phyloP scores from a whole-genome alignment of 2,797 vertebrate species.

The Pseudochromis fuscus region DNA sequence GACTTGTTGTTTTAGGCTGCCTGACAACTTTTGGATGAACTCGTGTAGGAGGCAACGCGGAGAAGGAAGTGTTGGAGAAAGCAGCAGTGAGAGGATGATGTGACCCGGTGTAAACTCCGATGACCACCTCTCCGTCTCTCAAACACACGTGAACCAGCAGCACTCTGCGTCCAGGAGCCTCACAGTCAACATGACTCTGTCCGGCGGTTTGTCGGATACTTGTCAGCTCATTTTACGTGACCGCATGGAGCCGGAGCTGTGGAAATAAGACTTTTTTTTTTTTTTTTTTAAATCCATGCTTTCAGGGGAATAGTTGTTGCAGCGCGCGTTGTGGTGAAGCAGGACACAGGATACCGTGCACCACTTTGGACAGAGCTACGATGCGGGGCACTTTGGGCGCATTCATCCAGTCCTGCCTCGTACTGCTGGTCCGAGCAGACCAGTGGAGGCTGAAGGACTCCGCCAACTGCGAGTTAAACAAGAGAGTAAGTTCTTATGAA shows the following conservation, averaged over 20 bases:
- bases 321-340: slow-evolving; percentile 32
- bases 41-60: neutral
- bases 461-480: slow-evolving; percentile 82
- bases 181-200: slow-evolving; percentile 67
- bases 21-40: slow-evolving; percentile 26
- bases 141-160: slow-evolving; percentile 58
- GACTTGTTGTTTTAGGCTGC: slow-evolving; percentile 40
- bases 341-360: slow-evolving; percentile 24
- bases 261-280: slow-evolving; percentile 48
- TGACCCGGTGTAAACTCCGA: slow-evolving; percentile 58
- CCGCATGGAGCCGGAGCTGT: slow-evolving; percentile 63
- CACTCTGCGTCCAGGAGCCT: slow-evolving; percentile 52
- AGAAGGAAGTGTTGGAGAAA: slow-evolving; percentile 11
- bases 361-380: slow-evolving; percentile 60
- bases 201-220: slow-evolving; percentile 69
- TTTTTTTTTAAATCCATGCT: too few relatives aligned
- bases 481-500: slow-evolving; percentile 82
- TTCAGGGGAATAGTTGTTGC: slow-evolving; percentile 28
- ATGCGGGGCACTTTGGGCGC: slow-evolving; percentile 84
- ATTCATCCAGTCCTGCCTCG: slow-evolving; percentile 82
- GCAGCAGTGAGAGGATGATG: slow-evolving; percentile 40
- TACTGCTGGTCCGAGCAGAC: slow-evolving; percentile 84
- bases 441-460: slow-evolving; percentile 80
- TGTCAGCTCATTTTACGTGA: slow-evolving; percentile 63
- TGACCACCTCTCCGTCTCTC: slow-evolving; percentile 43